phyloP scores from a whole-genome alignment of 2,797 vertebrate genomes.

The Spondyliosoma cantharus region DNA sequence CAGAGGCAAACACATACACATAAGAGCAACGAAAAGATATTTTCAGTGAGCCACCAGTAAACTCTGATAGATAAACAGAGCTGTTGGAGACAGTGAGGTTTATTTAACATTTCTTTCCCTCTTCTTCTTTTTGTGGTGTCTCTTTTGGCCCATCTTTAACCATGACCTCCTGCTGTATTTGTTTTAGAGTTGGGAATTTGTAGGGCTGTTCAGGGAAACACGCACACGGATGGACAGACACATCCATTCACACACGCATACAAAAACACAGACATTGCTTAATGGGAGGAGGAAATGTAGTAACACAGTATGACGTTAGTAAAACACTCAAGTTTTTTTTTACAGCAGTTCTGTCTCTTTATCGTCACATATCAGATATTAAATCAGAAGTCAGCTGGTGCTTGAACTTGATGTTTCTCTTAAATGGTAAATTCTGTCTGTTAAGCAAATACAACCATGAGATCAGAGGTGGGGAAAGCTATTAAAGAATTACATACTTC shows the following conservation, averaged over 20 bases:
- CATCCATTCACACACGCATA: conserved; percentile 10
- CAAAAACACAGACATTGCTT: conserved; percentile 27
- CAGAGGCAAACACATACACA: conserved; percentile 36
- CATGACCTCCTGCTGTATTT: conserved; percentile 71
- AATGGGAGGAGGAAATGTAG: conserved; percentile 44
- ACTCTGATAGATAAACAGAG: conserved; percentile 77
- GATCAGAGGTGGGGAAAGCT: conserved; percentile 3
- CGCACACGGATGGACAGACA: conserved; percentile 6
- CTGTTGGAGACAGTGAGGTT: conserved; percentile 71
- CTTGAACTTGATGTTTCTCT: conserved; percentile 26
- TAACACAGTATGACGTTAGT: conserved; percentile 39
- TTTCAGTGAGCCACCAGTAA: conserved; percentile 65
- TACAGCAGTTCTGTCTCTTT: conserved; percentile 1
- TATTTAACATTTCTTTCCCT: conserved; percentile 76
- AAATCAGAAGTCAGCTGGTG: conserved; percentile 27
- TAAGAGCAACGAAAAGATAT: conserved; percentile 36
- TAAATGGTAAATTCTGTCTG: conserved; percentile 26
- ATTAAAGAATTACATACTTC: not conserved
- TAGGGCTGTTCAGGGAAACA: conserved; percentile 52
- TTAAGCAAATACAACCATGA: not conserved
- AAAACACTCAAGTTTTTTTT: conserved; percentile 21
- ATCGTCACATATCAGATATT: conserved; percentile 28
- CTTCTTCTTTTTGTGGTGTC: conserved; percentile 49
- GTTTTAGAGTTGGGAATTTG: conserved; percentile 71
- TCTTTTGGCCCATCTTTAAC: conserved; percentile 66